A percentile compares a stretch with the other conserved stretches of the same genome.
Conservation (phyloP, 2,888 invertebrate genomes). For the Odontocerum albicorne region DNA sequence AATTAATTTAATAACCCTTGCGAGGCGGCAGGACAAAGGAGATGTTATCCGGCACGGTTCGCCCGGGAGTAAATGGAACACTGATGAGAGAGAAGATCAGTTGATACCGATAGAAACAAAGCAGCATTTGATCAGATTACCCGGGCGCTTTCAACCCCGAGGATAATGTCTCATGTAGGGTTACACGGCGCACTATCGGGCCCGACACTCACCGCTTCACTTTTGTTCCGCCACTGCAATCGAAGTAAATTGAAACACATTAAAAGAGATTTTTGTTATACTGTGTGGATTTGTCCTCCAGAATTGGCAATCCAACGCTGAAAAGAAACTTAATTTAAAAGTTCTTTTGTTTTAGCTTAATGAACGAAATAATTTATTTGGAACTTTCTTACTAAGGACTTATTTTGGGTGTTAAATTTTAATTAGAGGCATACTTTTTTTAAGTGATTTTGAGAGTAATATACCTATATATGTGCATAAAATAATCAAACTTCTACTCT, state of each 20-base stretch:
- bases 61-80: slow-evolving; percentile 22
- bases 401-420: no score
- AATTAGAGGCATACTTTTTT: no score
- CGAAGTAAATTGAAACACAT: slow-evolving; percentile 27
- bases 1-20: slow-evolving; percentile 26
- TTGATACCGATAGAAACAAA: slow-evolving; percentile 15
- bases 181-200: slow-evolving; percentile 11
- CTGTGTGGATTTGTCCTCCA: not conserved
- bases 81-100: slow-evolving; percentile 22
- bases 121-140: slow-evolving; percentile 25
- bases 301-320: no score
- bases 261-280: slow-evolving; percentile 13
- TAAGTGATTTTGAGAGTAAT: no score
- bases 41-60: slow-evolving; percentile 21
- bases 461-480: no score
- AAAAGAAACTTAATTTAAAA: no score
- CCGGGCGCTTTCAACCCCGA: slow-evolving; percentile 19
- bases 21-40: slow-evolving; percentile 21
- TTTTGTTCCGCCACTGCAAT: slow-evolving; percentile 20
- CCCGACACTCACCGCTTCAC: slow-evolving; percentile 8
- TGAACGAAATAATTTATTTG: no score
- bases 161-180: slow-evolving; percentile 15
- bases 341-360: no score
- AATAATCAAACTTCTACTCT: no score
- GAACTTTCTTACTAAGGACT: no score